Evolutionary conservation across 2,888 invertebrate genomes (phyloP).

Genomic region (Stramonita haemastoma): DNA sequence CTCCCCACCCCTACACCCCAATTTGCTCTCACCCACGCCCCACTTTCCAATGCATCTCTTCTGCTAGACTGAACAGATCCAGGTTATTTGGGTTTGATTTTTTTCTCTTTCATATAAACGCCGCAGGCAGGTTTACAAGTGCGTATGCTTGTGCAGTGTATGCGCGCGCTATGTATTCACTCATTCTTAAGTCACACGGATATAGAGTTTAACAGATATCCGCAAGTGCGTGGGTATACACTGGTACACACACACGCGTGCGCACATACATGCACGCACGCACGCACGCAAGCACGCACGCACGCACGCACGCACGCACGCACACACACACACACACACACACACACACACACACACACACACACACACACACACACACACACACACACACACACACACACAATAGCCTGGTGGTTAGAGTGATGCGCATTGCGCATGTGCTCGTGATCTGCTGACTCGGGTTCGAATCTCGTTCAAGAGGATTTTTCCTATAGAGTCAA

Average conservation of each 20-base stretch:
- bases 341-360: constrained; percentile 37
- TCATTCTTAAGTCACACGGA: too few species aligned
- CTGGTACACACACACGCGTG: not conserved
- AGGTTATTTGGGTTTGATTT: not conserved
- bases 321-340: constrained; percentile 35
- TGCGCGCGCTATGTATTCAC: too few species aligned
- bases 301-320: constrained; percentile 17
- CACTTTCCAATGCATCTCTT: not conserved
- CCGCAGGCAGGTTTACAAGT: not conserved
- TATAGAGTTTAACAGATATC: not conserved
- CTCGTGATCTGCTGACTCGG: too few species aligned
- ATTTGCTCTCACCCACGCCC: not conserved
- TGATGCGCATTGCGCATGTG: too few species aligned
- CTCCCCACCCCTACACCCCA: too few species aligned
- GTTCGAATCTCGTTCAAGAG: too few species aligned
- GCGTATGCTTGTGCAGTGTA: not conserved
- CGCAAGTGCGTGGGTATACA: not conserved
- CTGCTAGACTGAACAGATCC: too few species aligned
- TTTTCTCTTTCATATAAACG: not conserved
- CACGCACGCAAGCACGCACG: not conserved
- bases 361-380: constrained; percentile 33
- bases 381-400: constrained; percentile 13
- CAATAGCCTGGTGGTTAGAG: too few species aligned
- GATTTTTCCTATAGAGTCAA: too few species aligned
- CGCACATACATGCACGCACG: not conserved